These are phyloP conservation scores for Unio pictorum DNA, from an alignment of 2,888 invertebrate genomes.

Conservation along the genomic window DNA sequence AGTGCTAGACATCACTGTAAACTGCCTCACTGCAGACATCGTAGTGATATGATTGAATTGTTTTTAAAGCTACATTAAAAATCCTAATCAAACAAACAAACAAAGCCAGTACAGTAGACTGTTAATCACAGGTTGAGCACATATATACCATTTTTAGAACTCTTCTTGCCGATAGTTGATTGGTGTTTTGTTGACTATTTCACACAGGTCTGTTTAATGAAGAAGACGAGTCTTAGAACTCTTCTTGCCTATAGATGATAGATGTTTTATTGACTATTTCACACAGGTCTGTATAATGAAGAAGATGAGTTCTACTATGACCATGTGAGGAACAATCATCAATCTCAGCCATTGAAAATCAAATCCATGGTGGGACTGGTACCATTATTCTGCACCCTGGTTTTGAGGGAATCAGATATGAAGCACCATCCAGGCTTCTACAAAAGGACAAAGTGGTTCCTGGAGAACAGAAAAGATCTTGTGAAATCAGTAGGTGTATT, in stretches of 20 bases:
- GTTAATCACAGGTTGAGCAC: too few species aligned
- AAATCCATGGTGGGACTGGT: constrained; percentile 67
- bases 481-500: constrained; percentile 47
- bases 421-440: constrained; percentile 61
- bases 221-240: constrained; percentile 61
- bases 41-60: too few species aligned
- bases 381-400: constrained; percentile 65
- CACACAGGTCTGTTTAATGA: constrained; percentile 68
- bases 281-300: constrained; percentile 68
- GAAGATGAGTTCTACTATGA: constrained; percentile 71
- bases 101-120: too few species aligned
- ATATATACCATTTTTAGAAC: too few species aligned
- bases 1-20: too few species aligned
- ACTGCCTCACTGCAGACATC: too few species aligned
- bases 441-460: constrained; percentile 65
- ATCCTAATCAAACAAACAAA: too few species aligned
- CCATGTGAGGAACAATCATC: constrained; percentile 52
- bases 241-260: too few species aligned
- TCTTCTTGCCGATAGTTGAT: too few species aligned
- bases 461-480: constrained; percentile 64
- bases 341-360: constrained; percentile 53
- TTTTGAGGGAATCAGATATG: constrained; percentile 55
- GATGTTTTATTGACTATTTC: background rate
- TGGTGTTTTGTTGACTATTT: background rate
- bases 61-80: too few species aligned